phyloP scores from a whole-genome alignment of 1,140 invertebrate species.

The Zaprionus nigranus region DNA sequence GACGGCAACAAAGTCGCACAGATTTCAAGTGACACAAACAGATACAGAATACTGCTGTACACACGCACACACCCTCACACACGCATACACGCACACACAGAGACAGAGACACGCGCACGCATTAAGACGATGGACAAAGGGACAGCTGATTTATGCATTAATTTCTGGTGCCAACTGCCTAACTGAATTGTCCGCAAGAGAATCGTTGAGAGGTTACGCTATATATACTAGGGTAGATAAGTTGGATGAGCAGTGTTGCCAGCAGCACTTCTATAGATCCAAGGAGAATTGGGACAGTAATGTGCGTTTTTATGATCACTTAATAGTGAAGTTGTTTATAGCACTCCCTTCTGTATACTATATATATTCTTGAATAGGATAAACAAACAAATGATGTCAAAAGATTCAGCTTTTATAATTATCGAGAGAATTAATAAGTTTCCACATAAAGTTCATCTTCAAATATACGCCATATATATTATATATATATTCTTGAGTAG shows the following conservation, averaged over 20 bases:
- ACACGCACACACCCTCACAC: conserved; percentile 29
- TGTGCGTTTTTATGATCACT: not conserved
- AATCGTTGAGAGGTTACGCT: not conserved
- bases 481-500: no score
- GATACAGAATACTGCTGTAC: conserved; percentile 36
- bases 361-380: no score
- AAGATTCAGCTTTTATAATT: no score
- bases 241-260: not conserved
- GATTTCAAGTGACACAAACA: conserved; percentile 57
- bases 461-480: no score
- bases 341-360: no score
- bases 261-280: not conserved
- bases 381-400: no score
- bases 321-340: no score
- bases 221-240: not conserved
- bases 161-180: conserved; percentile 54
- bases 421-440: no score
- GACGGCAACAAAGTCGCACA: conserved; percentile 19
- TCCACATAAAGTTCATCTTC: no score
- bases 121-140: conserved; percentile 1
- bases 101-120: not conserved
- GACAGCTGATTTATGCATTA: conserved; percentile 40
- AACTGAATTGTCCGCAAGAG: conserved; percentile 36
- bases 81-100: not conserved
- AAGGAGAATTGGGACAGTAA: not conserved